These are phyloP conservation scores for Eugnorisma glareosa DNA, from an alignment of 2,888 invertebrate genomes.

Conservation along the genomic window DNA sequence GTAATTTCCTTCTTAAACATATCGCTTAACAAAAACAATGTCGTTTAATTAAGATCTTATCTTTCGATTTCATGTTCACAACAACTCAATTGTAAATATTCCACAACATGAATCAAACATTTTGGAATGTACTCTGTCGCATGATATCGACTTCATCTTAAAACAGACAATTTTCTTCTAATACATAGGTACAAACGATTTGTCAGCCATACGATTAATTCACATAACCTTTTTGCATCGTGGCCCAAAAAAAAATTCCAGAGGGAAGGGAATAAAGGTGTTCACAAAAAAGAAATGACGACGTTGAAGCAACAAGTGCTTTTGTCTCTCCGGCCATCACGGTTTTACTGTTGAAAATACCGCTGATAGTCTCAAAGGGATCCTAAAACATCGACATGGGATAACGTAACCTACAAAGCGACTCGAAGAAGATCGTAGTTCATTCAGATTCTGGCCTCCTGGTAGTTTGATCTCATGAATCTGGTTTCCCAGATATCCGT, in stretches of 20 bases:
- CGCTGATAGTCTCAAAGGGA: conserved; percentile 22
- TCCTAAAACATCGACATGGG: not conserved
- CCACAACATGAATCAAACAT: not conserved
- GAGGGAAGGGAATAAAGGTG: conserved; percentile 60
- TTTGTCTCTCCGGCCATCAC: conserved; percentile 50
- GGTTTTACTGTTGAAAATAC: conserved; percentile 24
- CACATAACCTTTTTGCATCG: conserved; percentile 48
- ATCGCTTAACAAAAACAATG: not conserved
- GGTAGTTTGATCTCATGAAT: not conserved
- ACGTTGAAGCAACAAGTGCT: conserved; percentile 70
- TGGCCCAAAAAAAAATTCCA: conserved; percentile 49
- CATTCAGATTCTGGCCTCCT: not conserved
- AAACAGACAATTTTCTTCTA: conserved; percentile 1
- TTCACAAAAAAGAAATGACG: conserved; percentile 68
- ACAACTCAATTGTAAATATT: not conserved
- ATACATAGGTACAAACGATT: conserved; percentile 37
- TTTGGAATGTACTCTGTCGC: not conserved
- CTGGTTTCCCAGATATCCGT: not conserved
- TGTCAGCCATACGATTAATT: conserved; percentile 46
- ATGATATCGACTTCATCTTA: not conserved
- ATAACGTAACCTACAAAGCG: too few species aligned
- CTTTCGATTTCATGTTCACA: not conserved
- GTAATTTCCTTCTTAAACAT: not conserved
- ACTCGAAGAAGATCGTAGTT: not conserved
- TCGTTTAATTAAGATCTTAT: not conserved